Percentiles rank a stretch among this genome's conserved stretches.
Evolutionary conservation across 2,113 vertebrate species (phyloP).

Genomic region (Hipposideros armiger): DNA sequence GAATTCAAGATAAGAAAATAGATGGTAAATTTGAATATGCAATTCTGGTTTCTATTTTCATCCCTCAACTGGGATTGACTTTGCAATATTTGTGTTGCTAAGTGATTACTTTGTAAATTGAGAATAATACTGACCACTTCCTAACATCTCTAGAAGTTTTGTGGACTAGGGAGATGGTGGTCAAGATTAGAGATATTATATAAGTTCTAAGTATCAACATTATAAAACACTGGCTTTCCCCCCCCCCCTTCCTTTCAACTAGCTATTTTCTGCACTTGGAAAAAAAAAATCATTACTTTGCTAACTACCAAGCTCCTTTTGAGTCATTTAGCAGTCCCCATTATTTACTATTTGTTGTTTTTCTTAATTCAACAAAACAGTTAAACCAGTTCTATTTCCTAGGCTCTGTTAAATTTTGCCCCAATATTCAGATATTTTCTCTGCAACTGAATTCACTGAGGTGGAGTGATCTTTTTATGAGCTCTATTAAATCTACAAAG

Average conservation of each 20-base stretch:
- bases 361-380: conserved; percentile 60
- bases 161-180: background rate
- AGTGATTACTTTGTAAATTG: background rate
- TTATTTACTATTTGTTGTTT: conserved; percentile 27
- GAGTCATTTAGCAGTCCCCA: background rate
- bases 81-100: background rate
- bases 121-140: background rate
- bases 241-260: background rate
- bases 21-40: background rate
- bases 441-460: conserved; percentile 57
- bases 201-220: conserved; percentile 7
- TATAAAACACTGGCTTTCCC: conserved; percentile 1
- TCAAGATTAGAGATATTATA: background rate
- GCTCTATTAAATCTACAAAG: conserved; percentile 19
- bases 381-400: background rate
- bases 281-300: background rate
- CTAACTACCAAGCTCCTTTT: conserved; percentile 21
- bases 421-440: background rate
- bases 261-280: conserved; percentile 45
- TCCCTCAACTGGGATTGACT: background rate
- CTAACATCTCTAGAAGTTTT: background rate
- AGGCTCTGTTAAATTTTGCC: conserved; percentile 21
- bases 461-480: conserved; percentile 42
- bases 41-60: conserved; percentile 8
- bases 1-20: background rate